A percentile compares a stretch with the other conserved stretches of the same genome.
These are phyloP conservation scores for Netta rufina DNA, from an alignment of 2,797 vertebrate species.

Conservation along the genomic window DNA sequence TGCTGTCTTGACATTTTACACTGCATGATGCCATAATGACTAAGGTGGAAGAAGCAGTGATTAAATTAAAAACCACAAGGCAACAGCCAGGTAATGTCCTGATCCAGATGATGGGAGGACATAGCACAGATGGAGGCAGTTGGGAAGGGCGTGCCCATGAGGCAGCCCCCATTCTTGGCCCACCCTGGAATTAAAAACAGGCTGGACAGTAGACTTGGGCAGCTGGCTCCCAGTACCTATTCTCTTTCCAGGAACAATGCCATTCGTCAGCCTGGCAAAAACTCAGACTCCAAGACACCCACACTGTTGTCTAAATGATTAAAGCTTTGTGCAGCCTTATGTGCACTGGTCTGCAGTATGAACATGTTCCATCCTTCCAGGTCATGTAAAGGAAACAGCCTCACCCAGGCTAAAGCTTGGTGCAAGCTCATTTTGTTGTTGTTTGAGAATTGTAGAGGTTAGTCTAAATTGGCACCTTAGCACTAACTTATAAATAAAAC, in stretches of 20 bases:
- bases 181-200: background rate
- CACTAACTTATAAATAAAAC: background rate
- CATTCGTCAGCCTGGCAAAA: background rate
- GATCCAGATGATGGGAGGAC: background rate
- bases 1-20: background rate
- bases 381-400: background rate
- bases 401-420: background rate
- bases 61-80: background rate
- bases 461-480: background rate
- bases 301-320: background rate
- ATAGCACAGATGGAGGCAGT: background rate
- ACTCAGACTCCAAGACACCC: background rate
- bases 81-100: background rate
- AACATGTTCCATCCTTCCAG: background rate
- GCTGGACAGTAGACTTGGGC: background rate
- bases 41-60: background rate
- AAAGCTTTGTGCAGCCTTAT: background rate
- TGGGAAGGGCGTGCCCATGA: background rate
- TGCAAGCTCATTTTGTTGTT: background rate
- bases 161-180: accelerated
- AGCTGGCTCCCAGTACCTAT: background rate
- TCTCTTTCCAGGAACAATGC: background rate
- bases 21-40: background rate
- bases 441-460: background rate
- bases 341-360: background rate